Conservation (phyloP, 2,113 vertebrate species). For the Budorcas taxicolor region DNA sequence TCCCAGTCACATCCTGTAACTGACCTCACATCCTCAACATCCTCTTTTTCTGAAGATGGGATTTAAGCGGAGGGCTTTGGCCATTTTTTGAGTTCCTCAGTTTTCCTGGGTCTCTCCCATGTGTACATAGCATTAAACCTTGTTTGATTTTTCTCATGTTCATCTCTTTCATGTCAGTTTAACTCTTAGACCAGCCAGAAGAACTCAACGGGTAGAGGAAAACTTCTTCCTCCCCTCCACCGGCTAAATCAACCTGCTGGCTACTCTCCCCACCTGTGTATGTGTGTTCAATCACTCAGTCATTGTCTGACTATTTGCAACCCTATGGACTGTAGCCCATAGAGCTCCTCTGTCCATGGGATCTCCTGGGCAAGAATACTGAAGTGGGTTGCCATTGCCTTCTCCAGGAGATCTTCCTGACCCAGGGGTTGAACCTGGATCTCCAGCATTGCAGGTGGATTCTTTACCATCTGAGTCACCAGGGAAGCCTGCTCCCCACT, state of each 20-base stretch:
- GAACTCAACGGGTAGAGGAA: not conserved
- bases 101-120: not conserved
- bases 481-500: not conserved
- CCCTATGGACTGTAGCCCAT: not conserved
- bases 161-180: not conserved
- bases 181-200: not conserved
- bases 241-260: not conserved
- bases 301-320: accelerated
- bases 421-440: not conserved
- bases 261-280: not conserved
- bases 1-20: not conserved
- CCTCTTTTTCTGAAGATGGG: not conserved
- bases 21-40: not conserved
- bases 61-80: not conserved
- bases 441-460: not conserved
- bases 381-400: not conserved
- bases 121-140: not conserved
- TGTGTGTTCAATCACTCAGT: not conserved
- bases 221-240: not conserved
- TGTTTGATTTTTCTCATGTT: not conserved
- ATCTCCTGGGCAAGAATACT: not conserved
- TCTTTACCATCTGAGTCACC: not conserved
- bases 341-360: not conserved
- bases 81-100: not conserved
- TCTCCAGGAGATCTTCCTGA: not conserved